Conservation (phyloP, 2,888 invertebrate genomes). For the Chirona hameri region DNA sequence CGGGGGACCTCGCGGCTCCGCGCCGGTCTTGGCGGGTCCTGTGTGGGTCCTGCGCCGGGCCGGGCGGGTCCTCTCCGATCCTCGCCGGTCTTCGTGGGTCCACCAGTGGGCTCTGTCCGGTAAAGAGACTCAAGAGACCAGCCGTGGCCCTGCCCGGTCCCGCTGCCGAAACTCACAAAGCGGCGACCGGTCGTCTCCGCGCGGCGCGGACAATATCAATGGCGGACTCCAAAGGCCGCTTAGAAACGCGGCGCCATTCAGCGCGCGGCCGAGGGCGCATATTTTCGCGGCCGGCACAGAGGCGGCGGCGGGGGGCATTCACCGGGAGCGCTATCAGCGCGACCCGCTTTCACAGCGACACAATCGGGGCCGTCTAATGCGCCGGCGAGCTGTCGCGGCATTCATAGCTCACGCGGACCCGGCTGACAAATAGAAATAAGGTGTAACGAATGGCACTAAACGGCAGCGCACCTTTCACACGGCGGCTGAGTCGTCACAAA, state of each 20-base stretch:
- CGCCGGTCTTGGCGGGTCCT: too few relatives aligned
- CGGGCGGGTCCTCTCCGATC: too few relatives aligned
- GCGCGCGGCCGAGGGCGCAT: background rate
- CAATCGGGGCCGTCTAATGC: conserved; percentile 4
- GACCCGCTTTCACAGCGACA: background rate
- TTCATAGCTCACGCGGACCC: background rate
- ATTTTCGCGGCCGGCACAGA: conserved; percentile 4
- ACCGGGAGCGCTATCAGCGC: background rate
- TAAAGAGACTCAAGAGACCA: too few relatives aligned
- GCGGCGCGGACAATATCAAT: background rate
- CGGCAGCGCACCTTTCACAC: background rate
- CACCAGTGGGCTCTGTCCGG: too few relatives aligned
- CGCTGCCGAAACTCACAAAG: background rate
- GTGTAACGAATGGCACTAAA: conserved; percentile 24
- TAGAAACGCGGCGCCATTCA: background rate
- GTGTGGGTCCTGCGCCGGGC: too few relatives aligned
- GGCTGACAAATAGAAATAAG: conserved; percentile 27
- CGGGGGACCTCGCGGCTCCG: too few relatives aligned
- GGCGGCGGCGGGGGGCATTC: background rate
- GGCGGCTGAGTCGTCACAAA: background rate
- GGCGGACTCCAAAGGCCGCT: background rate
- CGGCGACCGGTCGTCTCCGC: background rate
- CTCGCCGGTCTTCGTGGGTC: too few relatives aligned
- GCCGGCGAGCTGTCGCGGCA: background rate
- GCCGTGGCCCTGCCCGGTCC: background rate